Evolutionary conservation across 2,113 vertebrate species (phyloP), one percentile per base, ranked within the genome.

Genomic region (Hyaena hyaena): DNA sequence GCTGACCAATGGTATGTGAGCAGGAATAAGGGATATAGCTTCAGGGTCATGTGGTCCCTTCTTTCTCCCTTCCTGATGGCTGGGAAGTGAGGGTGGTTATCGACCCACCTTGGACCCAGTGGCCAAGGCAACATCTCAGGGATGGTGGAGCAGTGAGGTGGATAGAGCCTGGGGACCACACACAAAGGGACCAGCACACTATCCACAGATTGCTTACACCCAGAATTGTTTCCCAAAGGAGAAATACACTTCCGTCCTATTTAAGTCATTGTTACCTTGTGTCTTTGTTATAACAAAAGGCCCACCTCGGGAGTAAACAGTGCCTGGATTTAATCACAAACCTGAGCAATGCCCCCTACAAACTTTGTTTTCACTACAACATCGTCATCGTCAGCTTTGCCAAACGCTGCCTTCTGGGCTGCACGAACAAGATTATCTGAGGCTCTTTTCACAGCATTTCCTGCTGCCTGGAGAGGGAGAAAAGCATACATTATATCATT

Each of bases 291-390:
- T 9, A 76, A 66, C 4, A 21, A 11, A 35, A 2, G 4, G 48
- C 43, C 45, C n/a, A 39, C 39, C 19, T 61, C 12, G n/a, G 80
- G 91, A 69, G 55, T 16, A 17, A 28, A 63, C 2, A 0, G 4
- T 31, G 4, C 28, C 53, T 65, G 69, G 55, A 23, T 81, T 90
- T 50, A 45, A 65, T 90, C 71, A 98, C 99, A 98, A 87, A 99
- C 99, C 99, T 99, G 99, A 98, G 99, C 99, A 6, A 99, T 99
- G 97, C 99, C 99, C 71, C 99, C 99, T 24, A 99, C 99, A 79
- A 99, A 99, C 98, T 99, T 99, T 0, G 99, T 99, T 98, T 99
- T 99, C 68, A 99, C 99, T 74, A 99, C 99, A 7, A 99, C 99
- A 0, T 99, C 99, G 3, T 99, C 99, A 7, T 99, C 99, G 9